Percentiles rank a stretch among this genome's conserved stretches.
Conservation (phyloP, 1,140 invertebrate species). For the Brachionus rubens region DNA sequence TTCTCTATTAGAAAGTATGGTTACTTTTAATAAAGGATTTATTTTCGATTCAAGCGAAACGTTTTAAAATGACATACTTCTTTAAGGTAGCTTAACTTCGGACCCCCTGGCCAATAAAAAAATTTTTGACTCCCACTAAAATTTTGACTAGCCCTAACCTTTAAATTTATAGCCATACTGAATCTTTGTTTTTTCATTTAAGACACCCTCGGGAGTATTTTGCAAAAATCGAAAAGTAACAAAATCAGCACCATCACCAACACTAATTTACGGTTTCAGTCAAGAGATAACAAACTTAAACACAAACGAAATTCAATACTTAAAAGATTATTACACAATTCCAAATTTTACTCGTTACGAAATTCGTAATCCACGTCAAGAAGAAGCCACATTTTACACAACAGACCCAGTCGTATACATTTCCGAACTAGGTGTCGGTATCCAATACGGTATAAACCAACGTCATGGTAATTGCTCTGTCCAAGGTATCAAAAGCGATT, state of each 20-base stretch:
- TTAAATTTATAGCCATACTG: too few relatives aligned
- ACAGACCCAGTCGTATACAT: slow-evolving; percentile 5
- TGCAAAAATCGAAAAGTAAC: slow-evolving; percentile 15
- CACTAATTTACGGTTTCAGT: background rate
- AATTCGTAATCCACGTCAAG: background rate
- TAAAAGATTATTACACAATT: slow-evolving; percentile 21
- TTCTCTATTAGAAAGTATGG: too few relatives aligned
- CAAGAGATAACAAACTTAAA: slow-evolving; percentile 41
- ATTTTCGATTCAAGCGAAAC: too few relatives aligned
- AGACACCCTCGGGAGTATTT: slow-evolving; percentile 30
- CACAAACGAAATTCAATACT: slow-evolving; percentile 34
- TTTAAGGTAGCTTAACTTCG: too few relatives aligned
- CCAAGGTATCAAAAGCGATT: background rate
- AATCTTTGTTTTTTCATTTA: background rate
- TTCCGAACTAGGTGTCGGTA: background rate
- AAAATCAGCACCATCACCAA: background rate
- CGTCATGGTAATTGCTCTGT: slow-evolving; percentile 25
- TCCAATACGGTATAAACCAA: slow-evolving; percentile 33
- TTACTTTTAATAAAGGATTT: too few relatives aligned
- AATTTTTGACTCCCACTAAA: too few relatives aligned
- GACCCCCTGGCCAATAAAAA: too few relatives aligned
- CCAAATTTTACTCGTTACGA: slow-evolving; percentile 24
- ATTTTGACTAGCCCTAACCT: too few relatives aligned
- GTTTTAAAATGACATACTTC: too few relatives aligned
- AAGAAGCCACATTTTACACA: slow-evolving; percentile 9